Base-by-base conservation (phyloP, 2,797 vertebrate species). In the Oreonectes daqikongensis region DNA sequence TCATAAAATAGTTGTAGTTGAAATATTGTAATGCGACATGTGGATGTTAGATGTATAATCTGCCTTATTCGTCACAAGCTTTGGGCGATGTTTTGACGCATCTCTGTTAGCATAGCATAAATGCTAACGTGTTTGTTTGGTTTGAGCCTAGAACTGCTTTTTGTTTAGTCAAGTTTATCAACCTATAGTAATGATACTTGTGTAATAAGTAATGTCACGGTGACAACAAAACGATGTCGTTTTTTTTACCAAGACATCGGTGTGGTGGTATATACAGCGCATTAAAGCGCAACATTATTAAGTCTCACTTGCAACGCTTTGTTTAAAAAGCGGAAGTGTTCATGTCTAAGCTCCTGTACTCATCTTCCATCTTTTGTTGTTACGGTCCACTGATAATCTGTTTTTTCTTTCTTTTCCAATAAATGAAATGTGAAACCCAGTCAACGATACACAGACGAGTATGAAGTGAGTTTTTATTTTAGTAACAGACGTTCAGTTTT, bases 381-480 rank as follows among this genome's bases (percentile, higher is more conserved):
- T 17, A 10, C 9, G 32, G 1, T 18, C 5, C 3, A 1, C 15
- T 65, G 28, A 14, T 57, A 28, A 17, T 15, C 28, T 26, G 53
- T 53, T 30, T 6, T 60, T 30, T 17, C 57, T 18, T 32, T 14
- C 7, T 50, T 38, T 52, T 40, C 9, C 11, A 61, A 32, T 69
- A 20, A 2, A 52, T 42, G 44, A 18, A 53, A 42, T 48, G 24
- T 28, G n/a, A 76, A 69, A 30, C 15, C 1, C 6, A 24, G 17
- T 22, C 9, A 17, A 14, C 11, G 4, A 3, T 44, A 66, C n/a
- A 17, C 66, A 26, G 20, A 38, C 26, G 65, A 67, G 46, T 40
- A 69, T 70, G 75, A 77, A 52, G 75, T 42, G 5, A 64, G 75
- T 77, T 61, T 66, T 24, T n/a, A 12, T 35, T 65, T 75, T 18